A percentile compares a stretch with the other conserved stretches of the same genome.
phyloP scores from a whole-genome alignment of 2,888 invertebrate species.

The Mantis religiosa region DNA sequence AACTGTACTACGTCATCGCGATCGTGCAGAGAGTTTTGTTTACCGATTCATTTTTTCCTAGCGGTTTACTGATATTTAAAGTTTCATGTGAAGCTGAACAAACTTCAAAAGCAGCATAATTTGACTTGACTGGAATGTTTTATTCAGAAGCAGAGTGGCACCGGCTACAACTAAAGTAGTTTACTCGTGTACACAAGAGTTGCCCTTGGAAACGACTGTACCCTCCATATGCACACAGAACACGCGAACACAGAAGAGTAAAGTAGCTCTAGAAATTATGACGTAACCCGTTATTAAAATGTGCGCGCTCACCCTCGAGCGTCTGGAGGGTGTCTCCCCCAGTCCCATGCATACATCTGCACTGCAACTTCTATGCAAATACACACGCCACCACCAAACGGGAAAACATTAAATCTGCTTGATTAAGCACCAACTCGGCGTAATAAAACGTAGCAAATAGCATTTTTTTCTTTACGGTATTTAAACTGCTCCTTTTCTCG shows the following conservation, averaged over 20 bases:
- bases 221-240: background rate
- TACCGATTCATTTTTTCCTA: too few relatives aligned
- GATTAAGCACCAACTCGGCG: background rate
- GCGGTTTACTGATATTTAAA: too few relatives aligned
- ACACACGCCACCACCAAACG: background rate
- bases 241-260: background rate
- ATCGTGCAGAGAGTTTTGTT: too few relatives aligned
- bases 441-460: background rate
- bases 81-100: too few relatives aligned
- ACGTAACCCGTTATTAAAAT: constrained; percentile 12
- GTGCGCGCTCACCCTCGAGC: background rate
- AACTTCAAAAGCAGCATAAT: too few relatives aligned
- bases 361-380: background rate
- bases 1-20: too few relatives aligned
- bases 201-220: background rate
- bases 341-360: background rate
- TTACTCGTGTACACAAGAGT: background rate
- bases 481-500: background rate
- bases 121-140: too few relatives aligned
- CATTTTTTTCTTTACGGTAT: background rate
- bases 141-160: too few relatives aligned
- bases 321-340: background rate
- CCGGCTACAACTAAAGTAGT: too few relatives aligned
- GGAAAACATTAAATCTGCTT: constrained; percentile 4
- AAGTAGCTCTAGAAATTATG: constrained; percentile 6